These are phyloP conservation scores for Galaxea fascicularis DNA, from an alignment of 92 coral and sea anemone genomes.

Conservation along the genomic window DNA sequence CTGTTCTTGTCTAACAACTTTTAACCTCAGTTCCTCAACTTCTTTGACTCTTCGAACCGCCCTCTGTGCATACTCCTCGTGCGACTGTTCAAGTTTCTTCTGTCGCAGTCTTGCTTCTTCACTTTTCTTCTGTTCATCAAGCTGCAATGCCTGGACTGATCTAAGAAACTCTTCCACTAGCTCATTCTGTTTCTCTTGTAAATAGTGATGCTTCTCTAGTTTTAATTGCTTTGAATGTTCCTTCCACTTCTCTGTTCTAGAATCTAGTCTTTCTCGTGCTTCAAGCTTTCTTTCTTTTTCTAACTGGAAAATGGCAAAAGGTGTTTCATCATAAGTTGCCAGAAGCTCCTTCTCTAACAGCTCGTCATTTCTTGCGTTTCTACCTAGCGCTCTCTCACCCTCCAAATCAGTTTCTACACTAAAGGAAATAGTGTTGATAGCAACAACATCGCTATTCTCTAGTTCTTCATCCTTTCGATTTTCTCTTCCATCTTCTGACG, in stretches of 20 bases:
- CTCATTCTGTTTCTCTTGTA: conserved; percentile 61
- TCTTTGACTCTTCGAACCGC: conserved; percentile 73
- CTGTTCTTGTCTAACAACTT: conserved; percentile 73
- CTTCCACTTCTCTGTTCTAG: conserved; percentile 48
- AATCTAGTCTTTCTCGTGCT: conserved; percentile 43
- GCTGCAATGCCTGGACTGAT: conserved; percentile 66
- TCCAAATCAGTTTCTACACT: background rate
- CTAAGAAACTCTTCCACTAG: conserved; percentile 59
- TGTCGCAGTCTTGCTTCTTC: conserved; percentile 66
- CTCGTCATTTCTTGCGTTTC: background rate
- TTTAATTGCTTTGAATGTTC: conserved; percentile 54
- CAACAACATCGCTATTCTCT: conserved; percentile 6
- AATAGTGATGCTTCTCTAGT: conserved; percentile 48
- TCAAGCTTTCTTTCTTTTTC: conserved; percentile 57
- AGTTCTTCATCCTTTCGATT: background rate
- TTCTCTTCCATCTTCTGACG: background rate
- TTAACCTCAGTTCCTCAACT: conserved; percentile 68
- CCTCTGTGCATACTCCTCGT: conserved; percentile 71
- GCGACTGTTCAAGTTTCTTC: conserved; percentile 64
- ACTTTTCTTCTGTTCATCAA: conserved; percentile 55
- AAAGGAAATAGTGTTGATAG: background rate
- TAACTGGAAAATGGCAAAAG: conserved; percentile 53
- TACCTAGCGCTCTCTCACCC: background rate
- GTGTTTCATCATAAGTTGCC: conserved; percentile 42
- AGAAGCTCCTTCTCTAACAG: conserved; percentile 28